Evolutionary conservation across 1,140 invertebrate genomes (phyloP).

Genomic region (Brachionus plicatilis): DNA sequence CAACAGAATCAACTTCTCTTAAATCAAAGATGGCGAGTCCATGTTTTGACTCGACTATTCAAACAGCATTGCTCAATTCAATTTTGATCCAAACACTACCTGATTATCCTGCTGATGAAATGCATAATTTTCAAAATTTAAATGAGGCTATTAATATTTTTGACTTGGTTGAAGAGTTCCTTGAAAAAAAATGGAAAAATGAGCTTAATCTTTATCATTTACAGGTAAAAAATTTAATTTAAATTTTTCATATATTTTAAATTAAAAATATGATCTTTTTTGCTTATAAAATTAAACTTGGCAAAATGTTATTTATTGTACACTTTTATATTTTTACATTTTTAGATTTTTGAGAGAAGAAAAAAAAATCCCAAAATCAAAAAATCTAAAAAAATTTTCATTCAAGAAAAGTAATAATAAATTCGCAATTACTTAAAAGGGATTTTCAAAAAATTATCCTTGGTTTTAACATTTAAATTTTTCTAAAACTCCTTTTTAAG

Average conservation of each 20-base stretch:
- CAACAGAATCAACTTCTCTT: not conserved
- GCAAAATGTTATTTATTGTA: too few species aligned
- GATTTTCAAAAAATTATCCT: too few species aligned
- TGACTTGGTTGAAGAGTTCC: not conserved
- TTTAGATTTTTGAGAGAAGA: too few species aligned
- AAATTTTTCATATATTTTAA: not conserved
- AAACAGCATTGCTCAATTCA: not conserved
- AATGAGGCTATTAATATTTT: not conserved
- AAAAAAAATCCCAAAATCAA: too few species aligned
- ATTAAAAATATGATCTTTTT: not conserved
- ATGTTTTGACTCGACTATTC: not conserved
- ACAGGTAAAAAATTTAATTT: not conserved
- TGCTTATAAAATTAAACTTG: too few species aligned
- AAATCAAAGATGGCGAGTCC: not conserved
- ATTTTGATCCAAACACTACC: not conserved
- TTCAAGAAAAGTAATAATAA: too few species aligned
- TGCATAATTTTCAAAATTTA: slow-evolving; percentile 10
- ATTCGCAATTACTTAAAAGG: too few species aligned
- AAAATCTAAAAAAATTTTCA: too few species aligned
- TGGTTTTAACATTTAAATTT: too few species aligned
- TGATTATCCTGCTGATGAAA: not conserved
- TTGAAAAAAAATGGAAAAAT: not conserved
- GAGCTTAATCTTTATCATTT: not conserved
- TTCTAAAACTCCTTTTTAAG: too few species aligned
- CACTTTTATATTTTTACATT: too few species aligned